Percentiles rank a stretch among this genome's conserved stretches.
phyloP scores from a whole-genome alignment of 2,797 vertebrate species.

The Diglossa cyanea region DNA sequence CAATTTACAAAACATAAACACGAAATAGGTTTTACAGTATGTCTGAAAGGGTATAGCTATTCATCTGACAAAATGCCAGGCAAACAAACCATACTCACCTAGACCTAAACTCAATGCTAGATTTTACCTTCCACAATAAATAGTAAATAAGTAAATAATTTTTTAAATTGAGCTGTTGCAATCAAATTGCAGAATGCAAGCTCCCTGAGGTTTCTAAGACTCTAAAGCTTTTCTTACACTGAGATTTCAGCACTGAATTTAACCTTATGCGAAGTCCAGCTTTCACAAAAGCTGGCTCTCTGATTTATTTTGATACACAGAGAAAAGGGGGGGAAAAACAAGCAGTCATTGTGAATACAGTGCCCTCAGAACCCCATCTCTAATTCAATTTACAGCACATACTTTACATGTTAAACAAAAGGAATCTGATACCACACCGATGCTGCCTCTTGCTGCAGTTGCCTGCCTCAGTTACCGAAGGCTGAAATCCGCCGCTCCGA shows the following conservation, averaged over 20 bases:
- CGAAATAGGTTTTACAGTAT: slow-evolving; percentile 55
- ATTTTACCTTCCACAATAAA: slow-evolving; percentile 36
- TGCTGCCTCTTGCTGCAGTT: slow-evolving; percentile 66
- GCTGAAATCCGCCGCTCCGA: slow-evolving; percentile 62
- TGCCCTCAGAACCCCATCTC: slow-evolving; percentile 60
- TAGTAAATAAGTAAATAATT: slow-evolving; percentile 34
- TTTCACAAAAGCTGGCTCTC: slow-evolving; percentile 64
- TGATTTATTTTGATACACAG: slow-evolving; percentile 9
- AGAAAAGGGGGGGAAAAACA: not conserved
- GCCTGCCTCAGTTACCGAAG: slow-evolving; percentile 63
- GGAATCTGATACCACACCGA: slow-evolving; percentile 59
- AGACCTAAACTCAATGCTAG: slow-evolving; percentile 57
- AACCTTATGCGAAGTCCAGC: slow-evolving; percentile 67
- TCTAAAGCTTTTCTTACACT: slow-evolving; percentile 35
- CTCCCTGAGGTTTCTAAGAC: slow-evolving; percentile 42
- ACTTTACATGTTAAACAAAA: slow-evolving; percentile 79
- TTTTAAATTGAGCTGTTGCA: slow-evolving; percentile 58
- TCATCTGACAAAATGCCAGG: slow-evolving; percentile 38
- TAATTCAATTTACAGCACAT: slow-evolving; percentile 69
- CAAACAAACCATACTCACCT: slow-evolving; percentile 55
- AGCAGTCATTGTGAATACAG: slow-evolving; percentile 52
- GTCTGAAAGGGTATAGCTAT: slow-evolving; percentile 14
- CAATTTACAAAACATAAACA: slow-evolving; percentile 67
- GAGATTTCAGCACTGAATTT: slow-evolving; percentile 49
- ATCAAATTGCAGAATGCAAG: slow-evolving; percentile 48